Percentiles rank a stretch among this genome's conserved stretches.
Conservation (phyloP, 2,113 vertebrate genomes). For the Takifugu bimaculatus region DNA sequence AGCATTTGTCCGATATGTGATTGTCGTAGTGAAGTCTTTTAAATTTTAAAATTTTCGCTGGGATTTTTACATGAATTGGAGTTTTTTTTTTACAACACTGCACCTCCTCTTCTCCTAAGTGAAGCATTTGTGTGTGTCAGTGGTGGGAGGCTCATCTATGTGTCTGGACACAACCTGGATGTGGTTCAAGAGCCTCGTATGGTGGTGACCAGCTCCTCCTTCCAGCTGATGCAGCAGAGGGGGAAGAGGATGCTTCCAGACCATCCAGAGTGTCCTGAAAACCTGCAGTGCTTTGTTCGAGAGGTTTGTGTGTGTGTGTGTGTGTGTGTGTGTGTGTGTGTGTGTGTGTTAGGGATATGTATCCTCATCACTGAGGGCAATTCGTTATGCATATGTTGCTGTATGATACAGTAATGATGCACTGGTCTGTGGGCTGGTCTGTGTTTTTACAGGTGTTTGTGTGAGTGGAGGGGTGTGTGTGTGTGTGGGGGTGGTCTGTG, state of each 20-base stretch:
- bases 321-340: not conserved
- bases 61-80: not conserved
- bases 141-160: constrained; percentile 84
- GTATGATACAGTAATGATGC: too few species aligned
- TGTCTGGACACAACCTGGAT: constrained; percentile 87
- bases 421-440: too few species aligned
- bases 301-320: constrained; percentile 55
- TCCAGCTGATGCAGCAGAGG: constrained; percentile 28
- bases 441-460: not conserved
- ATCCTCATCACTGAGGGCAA: too few species aligned
- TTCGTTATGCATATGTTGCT: too few species aligned
- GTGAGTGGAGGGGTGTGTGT: constrained; percentile 2
- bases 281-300: constrained; percentile 71
- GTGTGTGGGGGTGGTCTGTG: too few species aligned
- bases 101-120: too few species aligned
- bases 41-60: not conserved
- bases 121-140: constrained; percentile 58
- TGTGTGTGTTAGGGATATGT: too few species aligned
- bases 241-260: constrained; percentile 66
- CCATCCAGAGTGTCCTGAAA: constrained; percentile 61
- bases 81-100: not conserved
- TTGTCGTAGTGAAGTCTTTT: not conserved
- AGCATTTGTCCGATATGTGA: too few species aligned
- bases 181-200: constrained; percentile 91
- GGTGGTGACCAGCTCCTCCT: constrained; percentile 77